Percentiles rank a stretch among this genome's conserved stretches.
Evolutionary conservation across 2,888 invertebrate genomes (phyloP).

Genomic region (Cheilosia vernalis): DNA sequence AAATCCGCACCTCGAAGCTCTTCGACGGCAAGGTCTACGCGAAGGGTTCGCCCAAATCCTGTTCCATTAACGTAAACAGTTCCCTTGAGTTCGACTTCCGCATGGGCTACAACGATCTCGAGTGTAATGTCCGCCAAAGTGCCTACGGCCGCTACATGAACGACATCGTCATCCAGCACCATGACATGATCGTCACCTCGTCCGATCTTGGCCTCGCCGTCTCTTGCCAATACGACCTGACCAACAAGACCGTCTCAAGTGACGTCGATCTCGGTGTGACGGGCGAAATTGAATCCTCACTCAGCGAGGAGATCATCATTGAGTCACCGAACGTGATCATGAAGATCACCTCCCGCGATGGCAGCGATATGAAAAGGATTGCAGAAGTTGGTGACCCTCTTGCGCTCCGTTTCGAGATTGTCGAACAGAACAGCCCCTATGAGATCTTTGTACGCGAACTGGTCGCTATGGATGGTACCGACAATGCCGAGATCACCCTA

Average conservation of each 20-base stretch:
- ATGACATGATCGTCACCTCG: conserved; percentile 97
- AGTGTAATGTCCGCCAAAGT: conserved; percentile 95
- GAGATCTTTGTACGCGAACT: conserved; percentile 97
- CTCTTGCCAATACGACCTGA: conserved; percentile 96
- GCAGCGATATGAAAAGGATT: conserved; percentile 92
- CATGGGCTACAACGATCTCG: conserved; percentile 95
- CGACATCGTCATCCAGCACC: conserved; percentile 97
- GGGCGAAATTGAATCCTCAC: conserved; percentile 93
- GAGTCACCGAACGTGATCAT: conserved; percentile 97
- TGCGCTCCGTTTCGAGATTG: conserved; percentile 95
- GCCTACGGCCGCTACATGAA: conserved; percentile 92
- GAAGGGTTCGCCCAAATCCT: conserved; percentile 95
- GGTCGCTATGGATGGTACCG: conserved; percentile 96
- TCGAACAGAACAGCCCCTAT: conserved; percentile 96
- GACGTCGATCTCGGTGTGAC: conserved; percentile 95
- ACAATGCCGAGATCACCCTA: conserved; percentile 95
- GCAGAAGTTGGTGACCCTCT: conserved; percentile 97
- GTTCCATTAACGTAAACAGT: conserved; percentile 93
- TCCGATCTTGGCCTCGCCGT: conserved; percentile 96
- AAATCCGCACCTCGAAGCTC: conserved; percentile 94
- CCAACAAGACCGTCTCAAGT: conserved; percentile 96
- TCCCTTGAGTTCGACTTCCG: conserved; percentile 94
- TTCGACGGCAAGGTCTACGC: conserved; percentile 98
- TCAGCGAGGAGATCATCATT: conserved; percentile 95
- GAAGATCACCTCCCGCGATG: conserved; percentile 94